Evolutionary conservation across 2,888 invertebrate species (phyloP), one percentile per base, ranked within the genome.

Genomic region (Drosophila meridionalis): DNA sequence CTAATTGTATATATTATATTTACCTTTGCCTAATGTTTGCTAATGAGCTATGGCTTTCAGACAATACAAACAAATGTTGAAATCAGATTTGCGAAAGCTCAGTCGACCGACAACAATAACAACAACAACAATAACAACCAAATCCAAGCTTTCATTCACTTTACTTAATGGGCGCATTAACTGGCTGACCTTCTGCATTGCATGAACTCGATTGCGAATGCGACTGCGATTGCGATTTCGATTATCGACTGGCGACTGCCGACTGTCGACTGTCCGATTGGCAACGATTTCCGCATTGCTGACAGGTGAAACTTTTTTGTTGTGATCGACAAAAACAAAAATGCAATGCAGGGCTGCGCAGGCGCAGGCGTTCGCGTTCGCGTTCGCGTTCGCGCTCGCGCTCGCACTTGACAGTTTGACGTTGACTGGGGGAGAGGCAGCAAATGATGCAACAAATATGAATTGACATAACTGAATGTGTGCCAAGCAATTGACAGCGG

Each of bases 231-330:
- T 28, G 48, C 28, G 50, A 70, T 48, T 61, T 11, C 56, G 57
- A 50, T 57, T 26, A 52, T 34, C 50, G 50, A 34, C 50, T 52
- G 34, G 65, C 45, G 36, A 12, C 57, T 42, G 42, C 34, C 34
- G 34, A 42, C n/a, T 42, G 42, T 47, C 32, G 40, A 9, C 55
- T 28, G 55, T n/a, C 3, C 59, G 58, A 64, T 47, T 55, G 38
- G 38, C 56, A 14, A 59, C 36, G 40, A 60, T 71, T 84, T 87
- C 88, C 84, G 88, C 88, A 87, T 84, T 87, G 73, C 61, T 50
- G 66, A 72, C 80, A 81, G 77, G 77, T 87, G 79, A 79, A 84
- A 81, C 73, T 78, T 73, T 83, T 34, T 42, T 47, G n/a, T 38
- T 48, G 60, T 62, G 67, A 74, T 79, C 79, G 79, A 77, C 72